Percentiles rank a stretch among this genome's conserved stretches.
Evolutionary conservation across 2,113 vertebrate species (phyloP).

Genomic region (Aegithalos caudatus): DNA sequence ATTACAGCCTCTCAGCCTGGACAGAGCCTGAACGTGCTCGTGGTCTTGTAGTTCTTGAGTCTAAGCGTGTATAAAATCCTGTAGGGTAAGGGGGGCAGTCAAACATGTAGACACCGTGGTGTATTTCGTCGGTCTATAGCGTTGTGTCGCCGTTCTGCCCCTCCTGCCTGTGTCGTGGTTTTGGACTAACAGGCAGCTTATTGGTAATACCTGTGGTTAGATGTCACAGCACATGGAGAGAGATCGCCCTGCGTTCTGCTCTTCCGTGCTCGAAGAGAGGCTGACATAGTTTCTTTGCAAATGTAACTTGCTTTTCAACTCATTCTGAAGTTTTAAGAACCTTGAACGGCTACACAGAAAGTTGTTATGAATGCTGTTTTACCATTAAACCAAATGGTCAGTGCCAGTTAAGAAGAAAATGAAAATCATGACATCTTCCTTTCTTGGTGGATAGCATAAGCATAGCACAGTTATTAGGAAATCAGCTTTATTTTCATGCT

Average conservation of each 20-base stretch:
- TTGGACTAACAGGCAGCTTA: background rate
- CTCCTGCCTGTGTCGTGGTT: background rate
- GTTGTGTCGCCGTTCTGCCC: background rate
- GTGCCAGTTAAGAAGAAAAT: background rate
- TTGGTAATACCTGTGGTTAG: too few relatives aligned
- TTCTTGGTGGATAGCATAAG: background rate
- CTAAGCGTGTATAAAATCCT: accelerated
- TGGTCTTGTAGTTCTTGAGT: background rate
- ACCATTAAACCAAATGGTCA: accelerated
- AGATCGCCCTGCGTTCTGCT: background rate
- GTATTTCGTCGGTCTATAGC: accelerated
- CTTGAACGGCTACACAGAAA: background rate
- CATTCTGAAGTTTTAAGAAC: background rate
- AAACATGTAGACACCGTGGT: accelerated
- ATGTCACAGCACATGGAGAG: accelerated
- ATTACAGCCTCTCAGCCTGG: background rate
- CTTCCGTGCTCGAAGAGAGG: background rate
- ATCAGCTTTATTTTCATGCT: background rate
- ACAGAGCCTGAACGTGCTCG: accelerated
- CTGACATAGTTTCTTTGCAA: background rate
- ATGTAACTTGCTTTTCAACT: background rate
- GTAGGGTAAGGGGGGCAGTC: too few relatives aligned
- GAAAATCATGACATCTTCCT: background rate
- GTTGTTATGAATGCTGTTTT: background rate
- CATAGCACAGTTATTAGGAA: background rate